These are phyloP conservation scores for Linnaemya tessellans DNA, from an alignment of 2,888 invertebrate genomes.

Conservation along the genomic window DNA sequence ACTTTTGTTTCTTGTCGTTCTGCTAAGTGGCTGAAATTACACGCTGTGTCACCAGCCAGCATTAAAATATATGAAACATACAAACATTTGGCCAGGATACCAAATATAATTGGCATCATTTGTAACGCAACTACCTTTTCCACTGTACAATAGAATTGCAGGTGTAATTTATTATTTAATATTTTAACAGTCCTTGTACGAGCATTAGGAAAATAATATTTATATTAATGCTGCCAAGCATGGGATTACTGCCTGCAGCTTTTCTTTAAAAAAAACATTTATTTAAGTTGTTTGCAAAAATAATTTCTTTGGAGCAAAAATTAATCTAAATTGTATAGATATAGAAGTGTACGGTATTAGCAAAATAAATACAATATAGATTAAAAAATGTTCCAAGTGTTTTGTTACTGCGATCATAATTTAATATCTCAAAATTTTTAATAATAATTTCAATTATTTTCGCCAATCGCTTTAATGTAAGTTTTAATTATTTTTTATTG, in stretches of 20 bases:
- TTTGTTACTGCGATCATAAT: too few relatives aligned
- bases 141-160: not conserved
- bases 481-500: too few relatives aligned
- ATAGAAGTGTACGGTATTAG: too few relatives aligned
- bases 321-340: too few relatives aligned
- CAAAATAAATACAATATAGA: too few relatives aligned
- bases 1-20: not conserved
- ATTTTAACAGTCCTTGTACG: constrained; percentile 1
- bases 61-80: not conserved
- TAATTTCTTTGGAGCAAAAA: too few relatives aligned
- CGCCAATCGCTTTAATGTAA: too few relatives aligned
- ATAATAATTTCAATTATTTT: too few relatives aligned
- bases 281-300: not conserved
- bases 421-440: too few relatives aligned
- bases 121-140: not conserved
- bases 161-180: constrained; percentile 32
- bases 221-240: not conserved
- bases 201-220: not conserved
- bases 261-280: constrained; percentile 1
- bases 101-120: not conserved
- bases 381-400: too few relatives aligned
- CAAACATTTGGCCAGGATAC: not conserved
- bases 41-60: not conserved
- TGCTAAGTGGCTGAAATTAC: constrained; percentile 15
- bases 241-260: not conserved